Base-by-base conservation (phyloP, 2,888 invertebrate genomes). In the Malachius bipustulatus region DNA sequence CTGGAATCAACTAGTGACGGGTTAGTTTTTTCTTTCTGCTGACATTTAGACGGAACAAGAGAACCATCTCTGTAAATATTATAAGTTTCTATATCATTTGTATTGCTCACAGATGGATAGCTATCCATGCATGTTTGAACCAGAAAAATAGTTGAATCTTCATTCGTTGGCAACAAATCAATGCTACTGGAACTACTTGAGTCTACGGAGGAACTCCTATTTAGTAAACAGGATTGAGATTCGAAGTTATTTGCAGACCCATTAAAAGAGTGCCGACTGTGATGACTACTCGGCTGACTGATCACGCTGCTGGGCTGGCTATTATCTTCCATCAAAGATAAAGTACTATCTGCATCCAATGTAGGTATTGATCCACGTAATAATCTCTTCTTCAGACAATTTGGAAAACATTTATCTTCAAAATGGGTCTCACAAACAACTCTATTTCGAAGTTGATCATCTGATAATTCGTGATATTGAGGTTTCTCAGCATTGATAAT, bases 361-460 rank as follows among this genome's bases (percentile, higher is more conserved):
- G 70, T 71, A 31, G 74, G 75, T 32, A 74, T 55, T 27, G 74
- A 73, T 50, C 63, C 60, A 51, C 65, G 65, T 32, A 64, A 64
- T 26, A 75, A 60, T 42, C 71, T 65, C 28, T 69, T 70, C 57
- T 63, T 69, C 63, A 70, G 59, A 46, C 55, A 65, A 65, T 69
- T 62, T 55, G 55, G 47, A 53, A 73, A 73, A 49, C 58, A 59
- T 26, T 65, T 62, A 44, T 66, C 62, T 47, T 59, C 65, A 47
- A 75, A 75, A 52, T 75, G 75, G 46, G 69, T 56, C 48, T 74
- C 70, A 50, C 74, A 75, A 4, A 75, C 55, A 13, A 72, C 71
- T 59, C 73, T 68, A 47, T 75, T 75, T 42, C 67, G 65, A 9
- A 75, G 54, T 51, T 74, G 73, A 28, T 71, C 70, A 31, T 70